Percentiles rank a stretch among this genome's conserved stretches.
phyloP scores from a whole-genome alignment of 2,888 invertebrate genomes.

The Prenolepis imparis region DNA sequence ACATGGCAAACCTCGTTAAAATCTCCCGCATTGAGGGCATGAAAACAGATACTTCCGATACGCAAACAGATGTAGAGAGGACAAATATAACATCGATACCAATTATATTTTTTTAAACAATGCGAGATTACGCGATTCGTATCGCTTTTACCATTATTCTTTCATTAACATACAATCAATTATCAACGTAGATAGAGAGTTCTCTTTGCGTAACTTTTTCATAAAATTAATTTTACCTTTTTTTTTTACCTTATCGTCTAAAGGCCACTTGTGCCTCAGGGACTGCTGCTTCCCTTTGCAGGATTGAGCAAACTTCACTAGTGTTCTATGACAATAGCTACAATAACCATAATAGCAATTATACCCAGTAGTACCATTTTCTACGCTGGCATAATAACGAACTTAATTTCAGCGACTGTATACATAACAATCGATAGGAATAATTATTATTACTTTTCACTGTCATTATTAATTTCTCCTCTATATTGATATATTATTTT shows the following conservation, averaged over 20 bases:
- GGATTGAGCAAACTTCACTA: neutral
- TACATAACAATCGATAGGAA: neutral
- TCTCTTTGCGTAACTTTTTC: neutral
- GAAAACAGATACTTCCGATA: neutral
- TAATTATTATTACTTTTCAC: neutral
- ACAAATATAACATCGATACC: neutral
- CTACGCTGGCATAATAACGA: neutral
- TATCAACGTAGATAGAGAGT: neutral
- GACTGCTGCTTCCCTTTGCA: neutral
- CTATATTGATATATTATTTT: neutral
- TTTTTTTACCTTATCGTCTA: neutral
- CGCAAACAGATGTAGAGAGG: neutral
- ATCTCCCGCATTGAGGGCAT: slow-evolving; percentile 3
- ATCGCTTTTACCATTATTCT: neutral
- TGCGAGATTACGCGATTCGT: neutral
- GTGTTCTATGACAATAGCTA: neutral
- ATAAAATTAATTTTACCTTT: slow-evolving; percentile 12
- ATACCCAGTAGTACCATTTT: neutral
- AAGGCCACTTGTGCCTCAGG: neutral
- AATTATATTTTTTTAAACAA: neutral
- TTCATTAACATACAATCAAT: neutral
- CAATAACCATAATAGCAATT: neutral
- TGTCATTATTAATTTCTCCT: neutral
- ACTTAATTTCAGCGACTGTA: slow-evolving; percentile 1
- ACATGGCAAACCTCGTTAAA: slow-evolving; percentile 16